Base-by-base conservation (phyloP, 2,113 vertebrate species). In the Perca flavescens region DNA sequence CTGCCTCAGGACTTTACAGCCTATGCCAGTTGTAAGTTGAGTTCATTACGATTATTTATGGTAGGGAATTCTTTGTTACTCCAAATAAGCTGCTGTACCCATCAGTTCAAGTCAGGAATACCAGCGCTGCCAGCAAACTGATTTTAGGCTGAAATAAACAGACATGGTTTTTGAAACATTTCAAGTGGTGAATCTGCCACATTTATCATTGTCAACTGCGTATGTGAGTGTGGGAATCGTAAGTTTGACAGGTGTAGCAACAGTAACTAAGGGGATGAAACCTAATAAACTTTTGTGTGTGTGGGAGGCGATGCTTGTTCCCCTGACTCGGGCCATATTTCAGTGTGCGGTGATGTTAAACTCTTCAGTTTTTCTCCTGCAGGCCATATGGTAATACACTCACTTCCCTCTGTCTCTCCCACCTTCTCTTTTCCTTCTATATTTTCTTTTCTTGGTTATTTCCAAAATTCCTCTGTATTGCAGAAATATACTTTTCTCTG, bases 381-480 rank as follows among this genome's bases (percentile, higher is more conserved):
- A 64, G 31, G 10, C 82, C 84, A 80, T 86, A 80, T 90, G 84
- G 74, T 79, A 81, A 74, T 75, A 28, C 54, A 66, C 58, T 86
- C 28, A 64, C 57, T 47, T 70, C 74, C 34, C 63, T 77, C n/a
- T 5, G 28, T 47, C 63, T 83, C 58, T 57, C 49, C 60, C 74
- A 17, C n/a, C 63, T 8, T 54, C 34, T 54, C 40, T 43, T 14
- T 46, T 64, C 16, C 10, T 12, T 56, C 69, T 36, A 25, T 19
- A 56, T 70, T 79, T 78, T 28, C 53, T 25, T 58, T 43, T 13
- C 36, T 61, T 54, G 25, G 54, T 78, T 71, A 60, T 83, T 75
- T 58, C n/a, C 57, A 43, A 43, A 43, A 43, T 49, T 22, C 71
- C 40, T 63, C 53, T 53, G 1, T 79, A 14, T 71, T 56, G n/a